These are phyloP conservation scores for Pelvicachromis taeniatus DNA, from an alignment of 2,113 vertebrate genomes.

Conservation along the genomic window DNA sequence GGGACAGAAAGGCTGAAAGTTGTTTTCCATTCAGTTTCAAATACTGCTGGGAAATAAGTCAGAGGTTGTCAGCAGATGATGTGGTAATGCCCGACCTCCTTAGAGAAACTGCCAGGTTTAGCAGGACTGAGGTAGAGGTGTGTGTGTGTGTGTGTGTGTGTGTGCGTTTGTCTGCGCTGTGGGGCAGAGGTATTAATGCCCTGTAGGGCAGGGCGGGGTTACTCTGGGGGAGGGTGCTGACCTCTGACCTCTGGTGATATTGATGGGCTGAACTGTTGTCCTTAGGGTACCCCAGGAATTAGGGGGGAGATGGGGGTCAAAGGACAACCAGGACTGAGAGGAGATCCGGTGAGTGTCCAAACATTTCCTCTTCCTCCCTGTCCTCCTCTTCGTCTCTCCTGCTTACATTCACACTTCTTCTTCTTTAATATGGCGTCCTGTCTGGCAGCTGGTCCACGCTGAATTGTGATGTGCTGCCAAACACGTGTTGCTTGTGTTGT, in stretches of 20 bases:
- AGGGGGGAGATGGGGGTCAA: constrained; percentile 67
- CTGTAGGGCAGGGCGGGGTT: no score
- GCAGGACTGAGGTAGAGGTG: background rate
- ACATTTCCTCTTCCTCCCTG: background rate
- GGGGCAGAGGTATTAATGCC: no score
- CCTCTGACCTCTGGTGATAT: constrained; percentile 14
- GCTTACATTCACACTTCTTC: background rate
- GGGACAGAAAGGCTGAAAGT: background rate
- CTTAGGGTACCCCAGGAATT: constrained; percentile 78
- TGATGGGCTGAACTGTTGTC: constrained; percentile 2
- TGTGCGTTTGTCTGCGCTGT: no score
- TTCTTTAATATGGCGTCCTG: accelerated
- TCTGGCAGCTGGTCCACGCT: background rate
- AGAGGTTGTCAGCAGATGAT: no score
- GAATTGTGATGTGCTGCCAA: background rate
- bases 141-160: no score
- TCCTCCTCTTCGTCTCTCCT: background rate
- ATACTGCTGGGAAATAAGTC: background rate
- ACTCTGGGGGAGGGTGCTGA: background rate
- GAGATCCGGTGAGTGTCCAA: constrained; percentile 76
- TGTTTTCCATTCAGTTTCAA: background rate
- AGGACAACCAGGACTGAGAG: constrained; percentile 79
- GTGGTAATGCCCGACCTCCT: background rate
- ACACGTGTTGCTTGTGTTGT: background rate
- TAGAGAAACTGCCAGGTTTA: background rate